These are phyloP conservation scores for Melanostoma mellinum DNA, from an alignment of 2,888 invertebrate species.

Conservation along the genomic window DNA sequence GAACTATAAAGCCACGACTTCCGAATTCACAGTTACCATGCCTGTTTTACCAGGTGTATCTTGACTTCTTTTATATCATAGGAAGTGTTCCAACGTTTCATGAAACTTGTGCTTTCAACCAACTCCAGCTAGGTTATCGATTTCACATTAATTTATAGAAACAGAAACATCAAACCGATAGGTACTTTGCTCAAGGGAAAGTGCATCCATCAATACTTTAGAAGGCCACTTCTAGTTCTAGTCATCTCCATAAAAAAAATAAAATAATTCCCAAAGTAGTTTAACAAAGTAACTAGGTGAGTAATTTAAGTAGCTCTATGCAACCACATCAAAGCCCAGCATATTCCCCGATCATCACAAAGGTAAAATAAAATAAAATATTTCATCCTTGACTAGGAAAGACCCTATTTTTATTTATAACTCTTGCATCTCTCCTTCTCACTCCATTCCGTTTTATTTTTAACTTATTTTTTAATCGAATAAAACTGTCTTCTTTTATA, in stretches of 20 bases:
- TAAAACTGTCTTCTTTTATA: conserved; percentile 60
- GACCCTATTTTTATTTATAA: neutral
- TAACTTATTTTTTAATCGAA: conserved; percentile 53
- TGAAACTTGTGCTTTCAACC: no score
- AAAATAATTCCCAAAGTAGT: conserved; percentile 24
- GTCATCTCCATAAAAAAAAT: conserved; percentile 27
- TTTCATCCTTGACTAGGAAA: neutral
- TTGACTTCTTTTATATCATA: no score
- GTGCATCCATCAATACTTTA: no score
- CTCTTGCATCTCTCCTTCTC: neutral
- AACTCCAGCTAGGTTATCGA: no score
- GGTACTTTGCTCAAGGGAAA: no score
- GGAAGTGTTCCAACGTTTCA: no score
- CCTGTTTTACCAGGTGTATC: no score
- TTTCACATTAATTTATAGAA: no score
- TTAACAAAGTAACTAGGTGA: conserved; percentile 4
- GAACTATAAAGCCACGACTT: no score
- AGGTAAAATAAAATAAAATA: no score
- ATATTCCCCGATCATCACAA: neutral
- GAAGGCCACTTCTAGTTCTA: conserved; percentile 3
- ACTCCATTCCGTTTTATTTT: neutral
- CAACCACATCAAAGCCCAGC: conserved; percentile 15
- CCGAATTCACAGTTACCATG: no score
- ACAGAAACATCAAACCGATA: no score
- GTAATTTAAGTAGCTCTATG: neutral